Percentiles rank a stretch among this genome's conserved stretches.
phyloP scores from a whole-genome alignment of 2,888 invertebrate genomes.

The Unio pictorum region DNA sequence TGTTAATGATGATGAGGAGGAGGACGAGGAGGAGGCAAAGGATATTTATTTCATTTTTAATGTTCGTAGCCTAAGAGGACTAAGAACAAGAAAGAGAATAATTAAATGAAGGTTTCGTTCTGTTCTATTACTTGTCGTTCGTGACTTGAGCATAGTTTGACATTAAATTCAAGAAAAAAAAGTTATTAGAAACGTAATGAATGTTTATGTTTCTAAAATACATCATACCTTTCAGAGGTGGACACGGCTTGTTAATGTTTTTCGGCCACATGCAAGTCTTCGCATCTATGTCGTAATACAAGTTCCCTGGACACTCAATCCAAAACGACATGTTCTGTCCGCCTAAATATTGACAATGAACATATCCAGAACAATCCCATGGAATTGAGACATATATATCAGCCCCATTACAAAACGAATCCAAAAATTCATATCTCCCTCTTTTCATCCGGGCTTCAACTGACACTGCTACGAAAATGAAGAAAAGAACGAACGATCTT shows the following conservation, averaged over 20 bases:
- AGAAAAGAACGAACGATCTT: not conserved
- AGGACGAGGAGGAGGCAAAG: no score
- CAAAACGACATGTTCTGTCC: slow-evolving; percentile 34
- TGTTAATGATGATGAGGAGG: no score
- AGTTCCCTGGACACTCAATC: slow-evolving; percentile 38
- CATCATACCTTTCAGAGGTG: slow-evolving; percentile 35
- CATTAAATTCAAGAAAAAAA: no score
- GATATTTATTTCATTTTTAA: no score
- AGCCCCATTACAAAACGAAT: slow-evolving; percentile 36
- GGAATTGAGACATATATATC: slow-evolving; percentile 43
- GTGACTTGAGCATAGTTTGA: no score
- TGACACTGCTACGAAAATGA: slow-evolving; percentile 6
- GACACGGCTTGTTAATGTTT: slow-evolving; percentile 33
- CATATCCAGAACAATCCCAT: slow-evolving; percentile 47
- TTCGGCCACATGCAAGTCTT: slow-evolving; percentile 46
- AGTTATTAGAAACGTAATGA: not conserved
- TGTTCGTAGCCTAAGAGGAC: no score
- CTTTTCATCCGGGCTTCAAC: slow-evolving; percentile 24
- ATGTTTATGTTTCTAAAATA: not conserved
- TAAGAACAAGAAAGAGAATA: no score
- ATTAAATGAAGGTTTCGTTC: no score
- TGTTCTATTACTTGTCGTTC: no score
- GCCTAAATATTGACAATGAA: slow-evolving; percentile 35
- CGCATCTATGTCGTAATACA: slow-evolving; percentile 36
- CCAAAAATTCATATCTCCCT: slow-evolving; percentile 31